Evolutionary conservation across 2,888 invertebrate genomes (phyloP).

Genomic region (Synanthedon andrenaeformis): DNA sequence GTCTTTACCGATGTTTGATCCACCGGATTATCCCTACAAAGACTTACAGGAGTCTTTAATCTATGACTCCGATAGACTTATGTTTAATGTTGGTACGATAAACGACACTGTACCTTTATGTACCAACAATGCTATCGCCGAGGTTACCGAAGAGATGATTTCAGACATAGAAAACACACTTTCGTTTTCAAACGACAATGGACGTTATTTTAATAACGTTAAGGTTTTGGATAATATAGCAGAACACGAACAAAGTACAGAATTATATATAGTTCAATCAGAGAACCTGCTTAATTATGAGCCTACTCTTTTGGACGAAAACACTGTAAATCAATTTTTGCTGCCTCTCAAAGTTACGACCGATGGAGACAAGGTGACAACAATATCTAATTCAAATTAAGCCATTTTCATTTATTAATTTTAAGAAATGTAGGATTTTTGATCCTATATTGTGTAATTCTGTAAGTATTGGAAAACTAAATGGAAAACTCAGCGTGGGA

Average conservation of each 20-base stretch:
- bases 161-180: slow-evolving; percentile 33
- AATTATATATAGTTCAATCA: slow-evolving; percentile 32
- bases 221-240: slow-evolving; percentile 16
- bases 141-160: slow-evolving; percentile 24
- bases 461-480: no score
- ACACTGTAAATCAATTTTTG: slow-evolving; percentile 56
- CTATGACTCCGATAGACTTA: slow-evolving; percentile 39
- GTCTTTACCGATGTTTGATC: slow-evolving; percentile 55
- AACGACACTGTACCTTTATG: slow-evolving; percentile 7
- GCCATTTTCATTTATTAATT: neutral
- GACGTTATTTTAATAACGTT: slow-evolving; percentile 34
- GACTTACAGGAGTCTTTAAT: slow-evolving; percentile 35
- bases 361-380: slow-evolving; percentile 24
- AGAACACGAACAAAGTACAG: slow-evolving; percentile 20
- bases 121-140: slow-evolving; percentile 18
- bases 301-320: slow-evolving; percentile 51
- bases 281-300: slow-evolving; percentile 47
- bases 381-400: neutral
- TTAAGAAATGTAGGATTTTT: neutral
- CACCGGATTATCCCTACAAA: slow-evolving; percentile 57
- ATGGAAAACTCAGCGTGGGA: no score
- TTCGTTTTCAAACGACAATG: slow-evolving; percentile 38
- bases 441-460: no score
- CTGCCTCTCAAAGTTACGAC: slow-evolving; percentile 37
- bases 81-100: slow-evolving; percentile 28